Conservation (phyloP, 64 coral and sea anemone species). For the Platygyra sinensis region DNA sequence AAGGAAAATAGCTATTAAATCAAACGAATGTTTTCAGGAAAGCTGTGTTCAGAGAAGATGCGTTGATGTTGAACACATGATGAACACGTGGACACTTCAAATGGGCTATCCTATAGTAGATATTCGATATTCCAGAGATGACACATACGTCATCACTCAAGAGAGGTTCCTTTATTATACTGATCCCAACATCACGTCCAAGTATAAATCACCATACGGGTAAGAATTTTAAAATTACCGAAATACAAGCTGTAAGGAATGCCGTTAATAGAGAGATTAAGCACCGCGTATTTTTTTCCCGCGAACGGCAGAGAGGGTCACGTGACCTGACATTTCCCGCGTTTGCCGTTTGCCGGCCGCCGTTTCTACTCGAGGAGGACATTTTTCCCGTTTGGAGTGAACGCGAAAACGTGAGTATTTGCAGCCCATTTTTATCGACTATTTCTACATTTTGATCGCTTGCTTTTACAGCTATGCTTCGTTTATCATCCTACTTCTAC, state of each 20-base stretch:
- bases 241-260: neutral
- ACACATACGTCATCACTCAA: slow-evolving; percentile 51
- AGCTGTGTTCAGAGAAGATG: slow-evolving; percentile 25
- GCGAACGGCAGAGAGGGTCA: too few species aligned
- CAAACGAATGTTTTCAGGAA: slow-evolving; percentile 41
- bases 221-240: slow-evolving; percentile 17
- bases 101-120: slow-evolving; percentile 87
- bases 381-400: too few species aligned
- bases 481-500: too few species aligned
- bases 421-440: too few species aligned
- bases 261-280: too few species aligned
- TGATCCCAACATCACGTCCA: slow-evolving; percentile 41
- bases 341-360: too few species aligned
- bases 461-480: too few species aligned
- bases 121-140: slow-evolving; percentile 35
- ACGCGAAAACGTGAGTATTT: too few species aligned
- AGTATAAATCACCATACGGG: slow-evolving; percentile 68
- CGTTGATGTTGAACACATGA: slow-evolving; percentile 66
- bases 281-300: too few species aligned
- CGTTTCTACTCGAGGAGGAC: too few species aligned
- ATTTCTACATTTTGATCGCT: too few species aligned
- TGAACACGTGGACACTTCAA: slow-evolving; percentile 97
- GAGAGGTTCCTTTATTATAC: slow-evolving; percentile 64
- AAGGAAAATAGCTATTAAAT: neutral
- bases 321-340: too few species aligned